Conservation (phyloP, 2,797 vertebrate genomes). For the Neoniphon sammara region DNA sequence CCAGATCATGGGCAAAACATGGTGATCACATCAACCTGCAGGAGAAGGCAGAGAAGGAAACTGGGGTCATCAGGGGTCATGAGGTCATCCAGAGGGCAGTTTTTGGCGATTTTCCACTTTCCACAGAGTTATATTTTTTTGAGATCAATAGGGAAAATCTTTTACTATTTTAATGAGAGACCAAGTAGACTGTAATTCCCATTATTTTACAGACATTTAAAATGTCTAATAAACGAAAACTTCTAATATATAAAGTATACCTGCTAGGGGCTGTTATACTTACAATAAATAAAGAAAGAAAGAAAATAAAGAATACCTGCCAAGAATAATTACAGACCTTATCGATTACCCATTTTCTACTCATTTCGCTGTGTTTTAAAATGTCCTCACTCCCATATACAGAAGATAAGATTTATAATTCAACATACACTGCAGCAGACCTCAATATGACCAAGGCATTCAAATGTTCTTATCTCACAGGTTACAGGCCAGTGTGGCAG, state of each 20-base stretch:
- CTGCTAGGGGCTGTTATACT: no score
- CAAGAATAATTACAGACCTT: no score
- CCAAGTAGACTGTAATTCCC: not conserved
- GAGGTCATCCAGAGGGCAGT: slow-evolving; percentile 3
- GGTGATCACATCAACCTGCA: slow-evolving; percentile 57
- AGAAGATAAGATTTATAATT: not conserved
- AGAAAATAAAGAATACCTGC: no score
- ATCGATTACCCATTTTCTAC: no score
- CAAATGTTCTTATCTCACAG: no score
- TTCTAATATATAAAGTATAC: no score
- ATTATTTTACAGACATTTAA: not conserved
- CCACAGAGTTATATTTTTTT: not conserved
- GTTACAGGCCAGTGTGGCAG: no score
- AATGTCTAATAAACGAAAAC: no score
- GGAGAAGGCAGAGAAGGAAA: slow-evolving; percentile 44
- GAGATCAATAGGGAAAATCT: not conserved
- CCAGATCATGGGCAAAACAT: slow-evolving; percentile 59
- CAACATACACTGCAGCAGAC: no score
- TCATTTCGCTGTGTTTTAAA: no score
- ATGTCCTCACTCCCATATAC: not conserved
- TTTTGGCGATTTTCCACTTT: slow-evolving; percentile 2
- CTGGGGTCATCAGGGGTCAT: slow-evolving; percentile 19
- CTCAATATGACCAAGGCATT: no score
- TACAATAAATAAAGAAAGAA: no score
- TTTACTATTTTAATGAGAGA: not conserved